These are phyloP conservation scores for Etia nguti DNA, from an alignment of 2,113 vertebrate species.

Conservation along the genomic window DNA sequence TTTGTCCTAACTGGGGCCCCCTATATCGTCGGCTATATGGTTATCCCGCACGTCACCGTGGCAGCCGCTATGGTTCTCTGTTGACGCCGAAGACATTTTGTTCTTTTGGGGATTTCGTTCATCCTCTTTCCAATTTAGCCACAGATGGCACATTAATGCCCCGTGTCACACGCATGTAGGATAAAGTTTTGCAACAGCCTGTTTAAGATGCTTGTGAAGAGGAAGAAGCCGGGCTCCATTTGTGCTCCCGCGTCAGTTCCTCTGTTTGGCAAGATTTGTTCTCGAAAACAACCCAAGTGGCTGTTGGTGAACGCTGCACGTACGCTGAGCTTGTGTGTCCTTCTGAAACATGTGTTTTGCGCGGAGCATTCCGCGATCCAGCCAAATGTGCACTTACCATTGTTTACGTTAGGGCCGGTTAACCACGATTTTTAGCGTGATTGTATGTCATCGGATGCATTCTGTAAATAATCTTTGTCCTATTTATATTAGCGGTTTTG, in stretches of 20 bases:
- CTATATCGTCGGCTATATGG: not conserved
- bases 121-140: not conserved
- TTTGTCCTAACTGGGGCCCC: not conserved
- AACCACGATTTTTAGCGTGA: not conserved
- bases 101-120: not conserved
- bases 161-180: not conserved
- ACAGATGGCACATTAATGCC: not conserved
- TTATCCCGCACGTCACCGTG: not conserved
- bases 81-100: not conserved
- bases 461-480: not conserved
- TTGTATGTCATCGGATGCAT: not conserved
- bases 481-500: not conserved
- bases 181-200: not conserved
- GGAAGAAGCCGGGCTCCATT: not conserved
- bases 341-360: not conserved
- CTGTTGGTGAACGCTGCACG: not conserved
- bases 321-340: not conserved
- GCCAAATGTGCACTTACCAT: not conserved
- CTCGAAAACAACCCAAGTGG: not conserved
- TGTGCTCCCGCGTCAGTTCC: not conserved
- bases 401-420: not conserved
- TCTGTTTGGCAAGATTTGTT: not conserved
- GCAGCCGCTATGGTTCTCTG: not conserved
- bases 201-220: not conserved
- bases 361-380: not conserved